Evolutionary conservation across 2,888 invertebrate genomes (phyloP).

Genomic region (Eupithecia exiguata): DNA sequence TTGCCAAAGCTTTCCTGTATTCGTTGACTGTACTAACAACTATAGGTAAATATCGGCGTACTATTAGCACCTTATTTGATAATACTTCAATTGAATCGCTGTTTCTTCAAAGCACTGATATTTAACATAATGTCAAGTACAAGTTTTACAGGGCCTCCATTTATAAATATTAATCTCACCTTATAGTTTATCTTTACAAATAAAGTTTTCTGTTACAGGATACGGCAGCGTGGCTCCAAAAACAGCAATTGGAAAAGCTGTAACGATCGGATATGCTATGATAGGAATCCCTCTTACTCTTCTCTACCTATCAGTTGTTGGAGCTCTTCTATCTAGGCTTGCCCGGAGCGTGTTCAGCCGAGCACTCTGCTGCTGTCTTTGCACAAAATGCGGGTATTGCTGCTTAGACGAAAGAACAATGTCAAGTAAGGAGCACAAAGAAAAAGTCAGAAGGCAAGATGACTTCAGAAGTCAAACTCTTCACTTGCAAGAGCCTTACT

Average conservation of each 20-base stretch:
- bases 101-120: background rate
- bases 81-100: background rate
- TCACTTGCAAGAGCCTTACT: constrained; percentile 88
- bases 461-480: constrained; percentile 85
- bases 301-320: constrained; percentile 93
- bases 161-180: background rate
- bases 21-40: constrained; percentile 97
- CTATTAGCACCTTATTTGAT: background rate
- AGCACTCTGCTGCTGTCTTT: constrained; percentile 92
- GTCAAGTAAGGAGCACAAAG: constrained; percentile 91
- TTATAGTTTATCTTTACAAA: background rate
- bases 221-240: constrained; percentile 96
- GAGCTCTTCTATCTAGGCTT: constrained; percentile 91
- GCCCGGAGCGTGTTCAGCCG: constrained; percentile 92
- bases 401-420: constrained; percentile 93
- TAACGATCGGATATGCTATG: constrained; percentile 94
- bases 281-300: constrained; percentile 94
- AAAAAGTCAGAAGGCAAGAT: constrained; percentile 89
- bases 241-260: constrained; percentile 94
- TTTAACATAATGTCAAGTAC: background rate
- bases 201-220: constrained; percentile 84
- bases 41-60: constrained; percentile 86
- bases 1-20: constrained; percentile 95
- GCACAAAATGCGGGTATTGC: constrained; percentile 94
- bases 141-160: background rate